phyloP scores from a whole-genome alignment of 2,888 invertebrate genomes.

The Ypsolopha scabrella region DNA sequence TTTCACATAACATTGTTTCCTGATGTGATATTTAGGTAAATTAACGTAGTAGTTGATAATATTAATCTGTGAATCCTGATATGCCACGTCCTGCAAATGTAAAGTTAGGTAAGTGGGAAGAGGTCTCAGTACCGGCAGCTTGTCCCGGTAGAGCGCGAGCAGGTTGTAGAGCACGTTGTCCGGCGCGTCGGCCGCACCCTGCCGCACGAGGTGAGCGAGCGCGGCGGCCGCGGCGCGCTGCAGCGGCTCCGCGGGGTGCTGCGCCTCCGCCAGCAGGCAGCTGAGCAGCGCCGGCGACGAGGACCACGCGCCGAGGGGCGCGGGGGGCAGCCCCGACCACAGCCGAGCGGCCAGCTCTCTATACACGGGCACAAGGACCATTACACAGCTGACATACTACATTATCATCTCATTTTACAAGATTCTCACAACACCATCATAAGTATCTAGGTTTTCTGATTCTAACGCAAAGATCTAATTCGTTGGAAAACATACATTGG shows the following conservation, averaged over 20 bases:
- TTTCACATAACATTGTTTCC: too few relatives aligned
- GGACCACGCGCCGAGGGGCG: constrained; percentile 15
- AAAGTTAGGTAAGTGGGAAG: too few relatives aligned
- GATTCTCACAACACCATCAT: too few relatives aligned
- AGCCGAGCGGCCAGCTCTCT: constrained; percentile 54
- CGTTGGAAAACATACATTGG: too few relatives aligned
- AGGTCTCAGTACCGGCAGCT: constrained; percentile 73
- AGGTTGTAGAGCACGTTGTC: constrained; percentile 71
- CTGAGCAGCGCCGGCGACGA: constrained; percentile 51
- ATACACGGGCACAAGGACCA: constrained; percentile 5
- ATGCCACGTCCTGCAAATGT: too few relatives aligned
- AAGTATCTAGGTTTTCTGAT: too few relatives aligned
- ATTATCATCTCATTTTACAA: background rate
- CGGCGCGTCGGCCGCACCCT: constrained; percentile 32
- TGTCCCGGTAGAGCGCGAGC: constrained; percentile 80
- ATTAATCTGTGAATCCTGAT: too few relatives aligned
- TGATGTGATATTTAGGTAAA: too few relatives aligned
- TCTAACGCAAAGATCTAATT: too few relatives aligned
- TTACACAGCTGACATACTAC: background rate
- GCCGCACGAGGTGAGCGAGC: constrained; percentile 74
- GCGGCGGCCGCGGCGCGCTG: constrained; percentile 87
- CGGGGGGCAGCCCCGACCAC: constrained; percentile 39
- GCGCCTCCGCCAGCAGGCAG: constrained; percentile 76
- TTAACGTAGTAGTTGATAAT: too few relatives aligned
- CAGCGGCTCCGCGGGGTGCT: constrained; percentile 84